A percentile compares a stretch with the other conserved stretches of the same genome.
Evolutionary conservation across 2,113 vertebrate genomes (phyloP).

Genomic region (Zosterops japonicus): DNA sequence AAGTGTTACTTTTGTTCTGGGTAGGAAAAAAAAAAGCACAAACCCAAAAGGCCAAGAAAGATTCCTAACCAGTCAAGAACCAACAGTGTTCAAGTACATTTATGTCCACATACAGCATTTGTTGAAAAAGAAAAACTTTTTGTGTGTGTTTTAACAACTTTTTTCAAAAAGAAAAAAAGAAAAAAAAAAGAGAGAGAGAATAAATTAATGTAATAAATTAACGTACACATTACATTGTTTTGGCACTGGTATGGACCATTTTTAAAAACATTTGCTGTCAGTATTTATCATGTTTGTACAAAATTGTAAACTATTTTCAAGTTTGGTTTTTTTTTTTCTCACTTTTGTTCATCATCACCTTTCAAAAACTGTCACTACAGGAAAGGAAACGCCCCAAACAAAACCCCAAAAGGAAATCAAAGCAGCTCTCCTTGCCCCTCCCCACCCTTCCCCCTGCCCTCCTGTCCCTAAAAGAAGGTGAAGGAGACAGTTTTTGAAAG

Average conservation of each 20-base stretch:
- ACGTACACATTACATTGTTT: constrained; percentile 58
- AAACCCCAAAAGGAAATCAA: background rate
- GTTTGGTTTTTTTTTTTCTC: background rate
- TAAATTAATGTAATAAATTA: constrained; percentile 31
- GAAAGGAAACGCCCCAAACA: background rate
- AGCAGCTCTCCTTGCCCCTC: background rate
- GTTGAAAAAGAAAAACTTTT: constrained; percentile 24
- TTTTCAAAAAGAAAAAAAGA: background rate
- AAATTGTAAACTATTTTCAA: constrained; percentile 73
- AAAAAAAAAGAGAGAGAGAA: background rate
- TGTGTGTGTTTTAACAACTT: constrained; percentile 16
- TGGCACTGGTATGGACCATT: constrained; percentile 51
- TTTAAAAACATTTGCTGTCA: constrained; percentile 59
- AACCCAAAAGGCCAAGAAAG: constrained; percentile 36
- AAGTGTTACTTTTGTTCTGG: constrained; percentile 38
- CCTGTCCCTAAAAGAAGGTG: background rate
- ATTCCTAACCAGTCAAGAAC: constrained; percentile 54
- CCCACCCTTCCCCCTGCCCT: background rate
- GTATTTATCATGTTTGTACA: constrained; percentile 64
- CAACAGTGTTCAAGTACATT: constrained; percentile 67
- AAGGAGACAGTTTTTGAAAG: constrained; percentile 46
- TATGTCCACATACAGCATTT: constrained; percentile 66
- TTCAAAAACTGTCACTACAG: constrained; percentile 53
- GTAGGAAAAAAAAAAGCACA: background rate
- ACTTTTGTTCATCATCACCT: background rate